phyloP scores from a whole-genome alignment of 1,140 invertebrate species.

The Scaptomyza hsui region DNA sequence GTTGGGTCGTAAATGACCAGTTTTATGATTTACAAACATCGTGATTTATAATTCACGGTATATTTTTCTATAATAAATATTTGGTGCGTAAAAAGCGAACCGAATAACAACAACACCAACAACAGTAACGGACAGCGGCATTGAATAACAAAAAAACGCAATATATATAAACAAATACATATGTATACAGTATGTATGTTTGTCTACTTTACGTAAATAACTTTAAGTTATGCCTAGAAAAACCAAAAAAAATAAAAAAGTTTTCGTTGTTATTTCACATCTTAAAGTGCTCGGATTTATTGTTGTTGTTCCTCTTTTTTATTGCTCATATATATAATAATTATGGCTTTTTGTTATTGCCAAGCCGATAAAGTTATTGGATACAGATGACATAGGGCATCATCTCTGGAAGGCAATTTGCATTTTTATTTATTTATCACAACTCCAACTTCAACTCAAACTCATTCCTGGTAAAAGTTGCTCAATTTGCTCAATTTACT shows the following conservation, averaged over 20 bases:
- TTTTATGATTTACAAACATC: slow-evolving; percentile 33
- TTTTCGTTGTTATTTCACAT: slow-evolving; percentile 12
- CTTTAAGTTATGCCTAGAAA: slow-evolving; percentile 13
- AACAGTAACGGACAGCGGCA: slow-evolving; percentile 36
- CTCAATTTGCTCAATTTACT: background rate
- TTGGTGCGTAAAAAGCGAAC: slow-evolving; percentile 37
- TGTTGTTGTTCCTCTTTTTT: background rate
- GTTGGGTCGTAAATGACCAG: slow-evolving; percentile 10
- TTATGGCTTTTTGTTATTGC: background rate
- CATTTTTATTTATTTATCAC: slow-evolving; percentile 1
- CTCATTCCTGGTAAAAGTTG: background rate
- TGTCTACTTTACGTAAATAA: background rate
- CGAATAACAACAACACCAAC: slow-evolving; percentile 22
- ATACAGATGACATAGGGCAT: background rate
- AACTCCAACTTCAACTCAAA: too few species aligned
- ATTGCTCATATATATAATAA: background rate
- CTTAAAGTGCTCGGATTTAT: slow-evolving; percentile 1
- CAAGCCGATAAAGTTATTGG: slow-evolving; percentile 18
- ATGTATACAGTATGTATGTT: background rate
- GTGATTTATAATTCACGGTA: slow-evolving; percentile 42
- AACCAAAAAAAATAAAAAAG: slow-evolving; percentile 6
- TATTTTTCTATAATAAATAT: slow-evolving; percentile 44
- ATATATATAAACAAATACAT: slow-evolving; percentile 44
- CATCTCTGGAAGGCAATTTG: background rate
- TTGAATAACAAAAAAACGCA: slow-evolving; percentile 60